Evolutionary conservation across 2,888 invertebrate species (phyloP), one percentile per base, ranked within the genome.

Genomic region (Atethmia centrago): DNA sequence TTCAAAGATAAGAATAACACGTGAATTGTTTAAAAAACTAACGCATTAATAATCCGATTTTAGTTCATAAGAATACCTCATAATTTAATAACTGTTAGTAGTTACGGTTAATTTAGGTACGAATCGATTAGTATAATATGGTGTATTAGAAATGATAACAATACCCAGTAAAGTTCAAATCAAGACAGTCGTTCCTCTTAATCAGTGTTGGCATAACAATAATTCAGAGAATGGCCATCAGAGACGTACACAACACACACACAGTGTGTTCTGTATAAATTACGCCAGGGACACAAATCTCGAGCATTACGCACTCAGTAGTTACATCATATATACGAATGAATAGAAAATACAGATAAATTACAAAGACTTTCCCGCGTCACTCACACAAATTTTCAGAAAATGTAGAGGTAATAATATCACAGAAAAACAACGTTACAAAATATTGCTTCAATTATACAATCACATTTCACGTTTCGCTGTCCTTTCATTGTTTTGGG

Each of bases 121-220:
- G 49, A 67, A 76, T 76, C 61, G 71, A 68, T 80, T 68, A 74
- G 59, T 74, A 36, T 79, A 72, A 77, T 69, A 36, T 69, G 65
- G 74, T 71, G 67, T 68, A 76, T 66, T 70, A 82, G 74, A 81
- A 85, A 75, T 83, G 73, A 86, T 85, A 82, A 77, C 68, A 74
- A 62, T 66, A 80, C 79, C 73, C 79, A 85, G 75, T 79, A 84
- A 72, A 86, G 87, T 85, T 87, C 74, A 87, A 79, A 87, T 83
- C 70, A 71, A 76, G 83, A 83, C 85, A 85, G 77, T 80, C 79
- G 83, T 87, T 84, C 67, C 53, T 85, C 82, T 74, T 86, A 85
- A 89, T 88, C 87, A 88, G 77, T 80, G 84, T 87, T 85, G 83
- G 83, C 81, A 84, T 81, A 85, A 87, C 85, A 87, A 83, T 82